phyloP scores from a whole-genome alignment of 2,888 invertebrate species.

The Drosophila borborema region DNA sequence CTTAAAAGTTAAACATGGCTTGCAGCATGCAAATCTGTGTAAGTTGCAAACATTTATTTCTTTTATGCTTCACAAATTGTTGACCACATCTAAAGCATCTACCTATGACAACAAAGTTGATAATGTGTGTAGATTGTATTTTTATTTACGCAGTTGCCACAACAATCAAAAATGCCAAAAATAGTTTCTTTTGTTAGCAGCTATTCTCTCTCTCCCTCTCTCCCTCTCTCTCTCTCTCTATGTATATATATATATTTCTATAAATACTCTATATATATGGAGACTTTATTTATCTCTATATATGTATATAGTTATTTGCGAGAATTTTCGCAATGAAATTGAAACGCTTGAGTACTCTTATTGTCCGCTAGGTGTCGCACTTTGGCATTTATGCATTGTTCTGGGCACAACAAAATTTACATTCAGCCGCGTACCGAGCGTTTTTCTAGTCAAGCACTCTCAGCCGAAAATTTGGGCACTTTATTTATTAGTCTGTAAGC shows the following conservation, averaged over 20 bases:
- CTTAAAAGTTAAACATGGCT: not conserved
- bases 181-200: conserved; percentile 27
- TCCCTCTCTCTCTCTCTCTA: not conserved
- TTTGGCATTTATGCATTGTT: conserved; percentile 43
- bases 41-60: not conserved
- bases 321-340: conserved; percentile 18
- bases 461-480: conserved; percentile 56
- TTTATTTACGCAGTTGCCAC: conserved; percentile 6
- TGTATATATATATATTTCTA: not conserved
- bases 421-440: conserved; percentile 60
- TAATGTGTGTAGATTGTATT: not conserved
- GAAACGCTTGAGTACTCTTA: conserved; percentile 25
- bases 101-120: conserved; percentile 2
- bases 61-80: conserved; percentile 1
- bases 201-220: not conserved
- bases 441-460: conserved; percentile 71
- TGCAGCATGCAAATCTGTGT: not conserved
- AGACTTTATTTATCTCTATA: not conserved
- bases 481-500: conserved; percentile 79
- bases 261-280: not conserved
- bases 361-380: conserved; percentile 40
- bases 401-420: conserved; percentile 36
- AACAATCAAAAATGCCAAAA: conserved; percentile 27
- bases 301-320: conserved; percentile 9
- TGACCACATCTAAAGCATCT: conserved; percentile 13